Evolutionary conservation across 2,113 vertebrate genomes (phyloP).

Genomic region (Phalacrocorax aristotelis): DNA sequence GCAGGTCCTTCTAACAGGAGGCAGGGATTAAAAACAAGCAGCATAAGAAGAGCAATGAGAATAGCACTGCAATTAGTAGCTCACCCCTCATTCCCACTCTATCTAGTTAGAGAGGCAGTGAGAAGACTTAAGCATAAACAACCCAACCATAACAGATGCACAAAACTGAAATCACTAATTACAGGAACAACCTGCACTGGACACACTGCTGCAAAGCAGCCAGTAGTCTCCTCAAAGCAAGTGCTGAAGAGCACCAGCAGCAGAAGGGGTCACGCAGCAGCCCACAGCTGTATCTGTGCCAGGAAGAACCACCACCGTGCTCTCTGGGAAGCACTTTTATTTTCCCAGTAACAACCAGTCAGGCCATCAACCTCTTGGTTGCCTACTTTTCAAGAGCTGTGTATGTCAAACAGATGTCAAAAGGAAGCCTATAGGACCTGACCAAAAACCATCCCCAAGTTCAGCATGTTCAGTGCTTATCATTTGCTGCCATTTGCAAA

Average conservation of each 20-base stretch:
- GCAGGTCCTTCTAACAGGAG: neutral
- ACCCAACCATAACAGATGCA: neutral
- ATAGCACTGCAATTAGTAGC: neutral
- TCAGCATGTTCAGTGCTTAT: neutral
- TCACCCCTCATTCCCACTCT: neutral
- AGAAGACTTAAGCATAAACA: neutral
- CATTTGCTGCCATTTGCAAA: neutral
- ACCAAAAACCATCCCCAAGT: neutral
- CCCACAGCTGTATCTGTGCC: neutral
- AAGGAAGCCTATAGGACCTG: neutral
- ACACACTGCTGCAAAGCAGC: neutral
- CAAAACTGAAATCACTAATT: neutral
- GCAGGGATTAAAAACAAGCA: neutral
- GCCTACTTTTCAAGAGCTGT: neutral
- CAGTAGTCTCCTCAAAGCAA: neutral
- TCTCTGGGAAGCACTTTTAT: neutral
- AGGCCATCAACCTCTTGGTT: neutral
- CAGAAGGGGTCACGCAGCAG: fast-evolving
- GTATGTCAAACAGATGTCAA: neutral
- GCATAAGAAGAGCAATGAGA: neutral
- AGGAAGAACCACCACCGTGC: fast-evolving
- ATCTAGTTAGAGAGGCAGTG: neutral
- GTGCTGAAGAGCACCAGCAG: neutral
- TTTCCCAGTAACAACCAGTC: neutral
- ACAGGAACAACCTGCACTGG: neutral